Percentiles rank a stretch among this genome's conserved stretches.
Evolutionary conservation across 2,113 vertebrate species (phyloP).

Genomic region (Limnothrissa miodon): DNA sequence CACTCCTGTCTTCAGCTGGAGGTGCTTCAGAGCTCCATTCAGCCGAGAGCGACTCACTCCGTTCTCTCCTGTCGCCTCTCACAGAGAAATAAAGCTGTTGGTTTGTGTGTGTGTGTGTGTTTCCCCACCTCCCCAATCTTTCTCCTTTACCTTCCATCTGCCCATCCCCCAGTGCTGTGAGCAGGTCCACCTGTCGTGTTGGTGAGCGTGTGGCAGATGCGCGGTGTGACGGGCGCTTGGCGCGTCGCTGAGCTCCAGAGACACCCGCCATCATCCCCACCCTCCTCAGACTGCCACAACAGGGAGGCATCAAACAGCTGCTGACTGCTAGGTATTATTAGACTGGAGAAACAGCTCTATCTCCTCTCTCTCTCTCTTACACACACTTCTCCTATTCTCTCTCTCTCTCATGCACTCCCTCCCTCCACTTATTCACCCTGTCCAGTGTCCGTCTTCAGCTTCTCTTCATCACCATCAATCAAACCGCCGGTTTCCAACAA

Average conservation of each 20-base stretch:
- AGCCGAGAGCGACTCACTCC: background rate
- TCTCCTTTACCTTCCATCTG: background rate
- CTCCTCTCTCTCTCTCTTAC: background rate
- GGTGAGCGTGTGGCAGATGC: conserved; percentile 6
- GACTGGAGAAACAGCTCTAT: conserved; percentile 6
- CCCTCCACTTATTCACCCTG: background rate
- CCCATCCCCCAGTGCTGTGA: background rate
- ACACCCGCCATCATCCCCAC: background rate
- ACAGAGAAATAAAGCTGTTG: background rate
- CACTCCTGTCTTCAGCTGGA: background rate
- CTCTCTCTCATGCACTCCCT: background rate
- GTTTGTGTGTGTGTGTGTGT: background rate
- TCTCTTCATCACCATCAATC: background rate
- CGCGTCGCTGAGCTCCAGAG: background rate
- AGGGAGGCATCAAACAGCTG: conserved; percentile 15
- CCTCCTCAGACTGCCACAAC: background rate
- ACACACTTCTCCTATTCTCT: background rate
- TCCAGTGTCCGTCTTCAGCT: background rate
- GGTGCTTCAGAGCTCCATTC: background rate
- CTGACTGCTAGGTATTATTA: conserved; percentile 13
- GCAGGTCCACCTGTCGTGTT: conserved; percentile 6
- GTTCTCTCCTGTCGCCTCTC: background rate
- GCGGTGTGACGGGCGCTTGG: background rate
- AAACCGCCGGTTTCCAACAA: background rate
- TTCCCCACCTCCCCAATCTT: background rate